Percentiles rank a stretch among this genome's conserved stretches.
Evolutionary conservation across 2,113 vertebrate species (phyloP).

Genomic region (Poeciliopsis turrubarensis): DNA sequence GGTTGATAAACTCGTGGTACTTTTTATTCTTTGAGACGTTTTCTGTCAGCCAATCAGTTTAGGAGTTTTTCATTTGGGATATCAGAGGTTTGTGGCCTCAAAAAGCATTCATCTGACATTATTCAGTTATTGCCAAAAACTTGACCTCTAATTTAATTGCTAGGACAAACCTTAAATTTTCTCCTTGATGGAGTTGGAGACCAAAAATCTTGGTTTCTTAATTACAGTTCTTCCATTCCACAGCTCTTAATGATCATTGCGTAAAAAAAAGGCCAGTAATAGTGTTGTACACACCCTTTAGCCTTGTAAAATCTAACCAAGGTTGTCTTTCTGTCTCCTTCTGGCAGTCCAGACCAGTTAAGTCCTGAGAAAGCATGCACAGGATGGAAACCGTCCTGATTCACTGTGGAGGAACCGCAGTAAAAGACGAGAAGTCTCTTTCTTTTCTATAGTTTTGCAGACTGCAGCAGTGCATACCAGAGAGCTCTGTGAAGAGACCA

Average conservation of each 20-base stretch:
- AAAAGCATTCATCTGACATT: background rate
- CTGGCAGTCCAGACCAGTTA: slow-evolving; percentile 11
- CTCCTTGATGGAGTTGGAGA: background rate
- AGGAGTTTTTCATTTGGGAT: background rate
- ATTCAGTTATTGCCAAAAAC: background rate
- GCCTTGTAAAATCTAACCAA: slow-evolving; percentile 25
- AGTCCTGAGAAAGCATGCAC: slow-evolving; percentile 30
- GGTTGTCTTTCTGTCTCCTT: slow-evolving; percentile 11
- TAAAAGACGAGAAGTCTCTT: slow-evolving; percentile 40
- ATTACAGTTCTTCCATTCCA: background rate
- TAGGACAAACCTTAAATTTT: background rate
- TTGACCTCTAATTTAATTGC: background rate
- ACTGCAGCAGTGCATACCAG: slow-evolving; percentile 61
- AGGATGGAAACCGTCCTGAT: slow-evolving; percentile 29
- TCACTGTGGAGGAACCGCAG: slow-evolving; percentile 46
- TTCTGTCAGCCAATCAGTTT: background rate
- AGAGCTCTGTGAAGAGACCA: slow-evolving; percentile 49
- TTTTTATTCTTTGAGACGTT: too few species aligned
- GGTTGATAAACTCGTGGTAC: background rate
- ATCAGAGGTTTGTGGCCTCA: background rate
- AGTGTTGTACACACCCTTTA: slow-evolving; percentile 27
- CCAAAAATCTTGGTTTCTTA: background rate
- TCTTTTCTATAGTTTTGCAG: slow-evolving; percentile 29
- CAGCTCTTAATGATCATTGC: background rate
- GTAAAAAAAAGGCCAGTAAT: slow-evolving; percentile 7